A percentile compares a stretch with the other conserved stretches of the same genome.
Conservation (phyloP, 2,113 vertebrate genomes). For the Xiphophorus couchianus region DNA sequence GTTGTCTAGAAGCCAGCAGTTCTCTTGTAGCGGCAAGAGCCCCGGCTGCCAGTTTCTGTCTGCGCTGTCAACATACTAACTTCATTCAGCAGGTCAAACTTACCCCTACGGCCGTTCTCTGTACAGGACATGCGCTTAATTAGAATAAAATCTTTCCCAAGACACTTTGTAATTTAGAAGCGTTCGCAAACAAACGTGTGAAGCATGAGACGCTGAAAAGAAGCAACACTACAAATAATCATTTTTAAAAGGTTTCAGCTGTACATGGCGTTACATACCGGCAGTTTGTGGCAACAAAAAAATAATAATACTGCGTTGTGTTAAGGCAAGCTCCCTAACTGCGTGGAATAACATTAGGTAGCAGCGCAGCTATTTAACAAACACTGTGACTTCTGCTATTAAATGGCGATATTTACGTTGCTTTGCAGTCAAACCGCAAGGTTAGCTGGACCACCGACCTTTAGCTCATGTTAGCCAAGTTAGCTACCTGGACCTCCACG, state of each 20-base stretch:
- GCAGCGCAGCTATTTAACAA: background rate
- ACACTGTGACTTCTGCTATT: background rate
- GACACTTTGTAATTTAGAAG: background rate
- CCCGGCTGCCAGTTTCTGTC: constrained; percentile 33
- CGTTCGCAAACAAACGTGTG: background rate
- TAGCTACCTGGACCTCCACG: constrained; percentile 20
- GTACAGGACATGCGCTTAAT: background rate
- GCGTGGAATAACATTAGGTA: background rate
- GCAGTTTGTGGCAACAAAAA: background rate
- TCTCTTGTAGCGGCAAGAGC: constrained; percentile 36
- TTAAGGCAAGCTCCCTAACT: background rate
- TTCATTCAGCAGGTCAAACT: background rate
- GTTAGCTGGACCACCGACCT: constrained; percentile 72
- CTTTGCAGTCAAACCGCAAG: constrained; percentile 47
- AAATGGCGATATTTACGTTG: background rate
- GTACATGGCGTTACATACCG: background rate
- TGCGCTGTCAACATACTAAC: constrained; percentile 23
- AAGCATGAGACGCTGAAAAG: background rate
- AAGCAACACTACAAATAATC: background rate
- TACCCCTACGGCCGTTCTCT: background rate
- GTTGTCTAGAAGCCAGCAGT: constrained; percentile 52
- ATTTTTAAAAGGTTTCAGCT: background rate
- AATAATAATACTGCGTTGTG: no score
- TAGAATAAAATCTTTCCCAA: background rate
- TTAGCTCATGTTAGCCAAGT: constrained; percentile 65